Evolutionary conservation across 1,140 invertebrate species (phyloP).

Genomic region (Drosophila tani): DNA sequence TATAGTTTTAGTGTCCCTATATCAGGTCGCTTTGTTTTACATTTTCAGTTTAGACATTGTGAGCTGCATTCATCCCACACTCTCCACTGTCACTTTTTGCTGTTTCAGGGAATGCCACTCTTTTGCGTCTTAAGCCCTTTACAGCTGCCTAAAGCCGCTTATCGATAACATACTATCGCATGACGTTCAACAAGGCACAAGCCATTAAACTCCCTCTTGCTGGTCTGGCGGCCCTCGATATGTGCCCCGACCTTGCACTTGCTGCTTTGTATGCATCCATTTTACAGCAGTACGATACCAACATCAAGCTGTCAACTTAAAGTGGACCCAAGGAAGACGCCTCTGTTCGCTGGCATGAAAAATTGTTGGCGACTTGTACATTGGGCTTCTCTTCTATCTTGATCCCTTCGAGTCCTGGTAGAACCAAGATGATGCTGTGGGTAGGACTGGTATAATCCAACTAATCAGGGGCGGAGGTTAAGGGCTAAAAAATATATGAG

Average conservation of each 20-base stretch:
- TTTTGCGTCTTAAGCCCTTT: slow-evolving; percentile 25
- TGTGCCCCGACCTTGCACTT: slow-evolving; percentile 38
- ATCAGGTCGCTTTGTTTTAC: not conserved
- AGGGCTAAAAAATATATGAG: slow-evolving; percentile 35
- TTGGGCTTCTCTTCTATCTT: slow-evolving; percentile 19
- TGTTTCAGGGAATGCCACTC: not conserved
- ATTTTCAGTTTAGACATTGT: too few relatives aligned
- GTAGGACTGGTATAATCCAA: slow-evolving; percentile 51
- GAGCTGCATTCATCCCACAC: not conserved
- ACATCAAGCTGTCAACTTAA: slow-evolving; percentile 55
- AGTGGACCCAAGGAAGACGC: slow-evolving; percentile 13
- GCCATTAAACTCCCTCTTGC: slow-evolving; percentile 61
- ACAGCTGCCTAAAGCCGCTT: slow-evolving; percentile 47
- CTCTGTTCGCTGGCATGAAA: slow-evolving; percentile 66
- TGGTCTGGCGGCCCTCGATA: slow-evolving; percentile 19
- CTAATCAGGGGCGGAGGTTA: slow-evolving; percentile 63
- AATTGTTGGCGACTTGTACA: slow-evolving; percentile 56
- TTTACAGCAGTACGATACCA: slow-evolving; percentile 26
- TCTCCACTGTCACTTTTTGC: not conserved
- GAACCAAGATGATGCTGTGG: slow-evolving; percentile 3
- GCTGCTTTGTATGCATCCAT: slow-evolving; percentile 72
- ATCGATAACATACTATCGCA: slow-evolving; percentile 58
- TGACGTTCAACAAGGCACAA: slow-evolving; percentile 73
- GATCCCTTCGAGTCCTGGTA: slow-evolving; percentile 9
- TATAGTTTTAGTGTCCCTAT: not conserved